Base-by-base conservation (phyloP, 2,797 vertebrate genomes). In the Sylvia borin region DNA sequence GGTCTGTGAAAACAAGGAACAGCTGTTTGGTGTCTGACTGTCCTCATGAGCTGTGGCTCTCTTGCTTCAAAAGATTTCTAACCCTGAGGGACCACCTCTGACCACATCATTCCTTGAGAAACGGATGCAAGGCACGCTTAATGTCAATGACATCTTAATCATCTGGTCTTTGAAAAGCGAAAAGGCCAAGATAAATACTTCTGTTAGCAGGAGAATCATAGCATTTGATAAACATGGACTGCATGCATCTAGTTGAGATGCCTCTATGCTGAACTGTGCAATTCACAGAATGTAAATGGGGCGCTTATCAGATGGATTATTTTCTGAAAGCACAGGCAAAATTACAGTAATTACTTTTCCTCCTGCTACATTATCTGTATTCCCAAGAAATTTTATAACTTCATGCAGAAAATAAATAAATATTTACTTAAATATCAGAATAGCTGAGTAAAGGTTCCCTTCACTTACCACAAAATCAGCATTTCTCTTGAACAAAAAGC, bases 261-360 rank as follows among this genome's bases (percentile, higher is more conserved):
- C 38, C 89, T 32, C 5, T 87, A 4, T 66, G 78, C 93, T 92
- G 90, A 97, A 71, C 60, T 74, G 74, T 92, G 81, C 72, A 89
- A 67, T 93, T 94, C 86, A 82, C 72, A 91, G 93, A 91, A 95
- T 85, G 88, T 85, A 97, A 96, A 96, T 77, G 75, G 61, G 7
- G 27, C 67, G 50, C 81, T 91, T 96, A 96, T 96, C 92, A 94
- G 93, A 89, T 83, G 89, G 93, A 89, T 97, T 96, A 83, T 92
- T 96, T 97, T 96, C 95, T 86, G 93, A 87, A 95, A 94, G 92
- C 78, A 80, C 42, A 47, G 45, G 45, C 57, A 95, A 92, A 96
- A 95, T 95, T 95, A 85, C 86, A 85, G 94, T 91, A 95, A 97
- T 97, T 96, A 94, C 75, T 94, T 96, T 92, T 89, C 61, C 84